A percentile compares a stretch with the other conserved stretches of the same genome.
phyloP scores from a whole-genome alignment of 2,113 vertebrate genomes.

The Salvelinus namaycush region DNA sequence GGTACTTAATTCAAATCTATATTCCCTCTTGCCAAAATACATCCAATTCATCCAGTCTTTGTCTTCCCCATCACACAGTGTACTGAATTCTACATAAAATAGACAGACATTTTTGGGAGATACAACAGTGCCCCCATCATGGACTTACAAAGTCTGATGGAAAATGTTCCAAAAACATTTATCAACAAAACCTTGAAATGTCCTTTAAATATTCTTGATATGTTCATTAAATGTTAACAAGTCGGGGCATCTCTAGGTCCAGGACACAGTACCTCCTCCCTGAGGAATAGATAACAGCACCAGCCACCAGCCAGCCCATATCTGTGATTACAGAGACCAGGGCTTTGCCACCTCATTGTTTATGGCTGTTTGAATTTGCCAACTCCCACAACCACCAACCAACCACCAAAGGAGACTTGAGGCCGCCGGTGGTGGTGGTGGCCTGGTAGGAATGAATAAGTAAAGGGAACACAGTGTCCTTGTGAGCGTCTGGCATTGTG shows the following conservation, averaged over 20 bases:
- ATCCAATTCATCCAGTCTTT: conserved; percentile 58
- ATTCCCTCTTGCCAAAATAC: conserved; percentile 57
- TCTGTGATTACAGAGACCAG: neutral
- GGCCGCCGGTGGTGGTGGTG: neutral
- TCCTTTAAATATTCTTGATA: neutral
- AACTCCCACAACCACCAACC: neutral
- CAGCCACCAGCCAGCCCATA: neutral
- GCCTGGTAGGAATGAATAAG: conserved; percentile 55
- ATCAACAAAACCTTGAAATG: conserved; percentile 19
- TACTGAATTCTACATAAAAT: conserved; percentile 44
- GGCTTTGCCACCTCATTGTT: neutral
- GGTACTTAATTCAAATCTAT: conserved; percentile 69
- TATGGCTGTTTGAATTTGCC: neutral
- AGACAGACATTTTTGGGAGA: conserved; percentile 45
- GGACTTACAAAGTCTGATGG: conserved; percentile 39
- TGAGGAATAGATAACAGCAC: neutral
- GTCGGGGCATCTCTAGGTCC: neutral
- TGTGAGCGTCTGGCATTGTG: conserved; percentile 47
- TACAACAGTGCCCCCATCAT: conserved; percentile 31
- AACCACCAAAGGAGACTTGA: neutral
- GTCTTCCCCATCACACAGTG: conserved; percentile 50
- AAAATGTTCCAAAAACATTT: conserved; percentile 30
- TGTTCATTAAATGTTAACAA: neutral
- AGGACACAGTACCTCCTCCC: neutral
- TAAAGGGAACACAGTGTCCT: conserved; percentile 65